Conservation (phyloP, 2,888 invertebrate species). For the Panzeria rudis region DNA sequence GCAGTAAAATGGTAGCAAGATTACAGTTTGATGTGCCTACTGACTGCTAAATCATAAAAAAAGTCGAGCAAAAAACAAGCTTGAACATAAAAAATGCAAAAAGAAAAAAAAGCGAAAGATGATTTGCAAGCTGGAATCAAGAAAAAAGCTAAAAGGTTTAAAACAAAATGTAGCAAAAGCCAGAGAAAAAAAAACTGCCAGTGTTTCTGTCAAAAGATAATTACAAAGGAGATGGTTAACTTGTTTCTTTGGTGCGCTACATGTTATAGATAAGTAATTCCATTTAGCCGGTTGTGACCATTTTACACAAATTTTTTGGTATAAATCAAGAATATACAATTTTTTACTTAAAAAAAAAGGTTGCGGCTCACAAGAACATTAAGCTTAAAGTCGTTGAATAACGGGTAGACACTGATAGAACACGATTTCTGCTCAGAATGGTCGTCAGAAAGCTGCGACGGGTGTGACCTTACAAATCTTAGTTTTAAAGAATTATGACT, state of each 20-base stretch:
- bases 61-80: conserved; percentile 2
- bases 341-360: too few species aligned
- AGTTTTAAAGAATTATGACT: too few species aligned
- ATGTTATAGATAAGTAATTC: neutral
- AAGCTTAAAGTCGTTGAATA: too few species aligned
- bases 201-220: conserved; percentile 62
- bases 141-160: conserved; percentile 29
- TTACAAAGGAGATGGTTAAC: conserved; percentile 56
- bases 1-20: conserved; percentile 74
- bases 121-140: conserved; percentile 47
- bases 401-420: too few species aligned
- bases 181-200: conserved; percentile 36
- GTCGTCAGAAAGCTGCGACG: too few species aligned
- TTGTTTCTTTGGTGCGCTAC: conserved; percentile 31
- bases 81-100: conserved; percentile 27
- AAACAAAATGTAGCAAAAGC: conserved; percentile 47
- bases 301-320: too few species aligned
- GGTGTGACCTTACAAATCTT: too few species aligned
- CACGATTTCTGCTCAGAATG: too few species aligned
- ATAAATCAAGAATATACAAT: too few species aligned
- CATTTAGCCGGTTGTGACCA: too few species aligned
- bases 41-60: conserved; percentile 70
- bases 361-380: too few species aligned
- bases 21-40: conserved; percentile 75
- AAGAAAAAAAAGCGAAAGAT: conserved; percentile 37